Evolutionary conservation across 2,797 vertebrate species (phyloP), one percentile per base, ranked within the genome.

Genomic region (Coregonus ussuriensis): DNA sequence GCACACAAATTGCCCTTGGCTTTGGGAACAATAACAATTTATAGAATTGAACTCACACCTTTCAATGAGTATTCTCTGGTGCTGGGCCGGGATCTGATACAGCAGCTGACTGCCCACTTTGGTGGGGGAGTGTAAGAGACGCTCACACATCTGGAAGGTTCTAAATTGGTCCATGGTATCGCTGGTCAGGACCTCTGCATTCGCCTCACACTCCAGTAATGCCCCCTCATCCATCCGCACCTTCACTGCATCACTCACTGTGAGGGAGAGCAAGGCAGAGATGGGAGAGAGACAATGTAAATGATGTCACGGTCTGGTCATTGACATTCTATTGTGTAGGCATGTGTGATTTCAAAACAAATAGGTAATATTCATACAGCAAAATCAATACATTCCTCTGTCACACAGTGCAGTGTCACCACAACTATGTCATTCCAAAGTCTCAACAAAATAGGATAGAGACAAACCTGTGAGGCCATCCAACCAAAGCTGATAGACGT

Each of bases 81-180:
- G 88, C 11, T 89, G 91, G 1, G 91, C 91, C 2, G 93, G 92
- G 29, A 94, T 94, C 88, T 95, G 93, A 78, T 93, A 94, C 35
- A 94, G 89, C n/a, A 94, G 88, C 82, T 95, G 94, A 84, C 94
- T 93, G 68, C 91, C 87, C 77, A 95, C 83, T 79, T 94, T 95
- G 47, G 90, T 88, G 0, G 93, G 93, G 1, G 88, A 87, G 18
- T 94, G 93, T 35, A 94, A 86, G 62, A 94, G 90, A 1, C 90
- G 86, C 68, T 94, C 94, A 0, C 93, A 91, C 93, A 94, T 94
- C 83, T 94, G 93, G 81, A 94, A 95, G n/a, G 93, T 93, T 51
- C 93, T 92, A 88, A 94, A 95, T 66, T 93, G 94, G 80, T 94
- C 94, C 93, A 94, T 94, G 37, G 93, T 95, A 88, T 95, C 92